These are phyloP conservation scores for Sakesphorus luctuosus DNA, from an alignment of 2,113 vertebrate species.

Conservation along the genomic window DNA sequence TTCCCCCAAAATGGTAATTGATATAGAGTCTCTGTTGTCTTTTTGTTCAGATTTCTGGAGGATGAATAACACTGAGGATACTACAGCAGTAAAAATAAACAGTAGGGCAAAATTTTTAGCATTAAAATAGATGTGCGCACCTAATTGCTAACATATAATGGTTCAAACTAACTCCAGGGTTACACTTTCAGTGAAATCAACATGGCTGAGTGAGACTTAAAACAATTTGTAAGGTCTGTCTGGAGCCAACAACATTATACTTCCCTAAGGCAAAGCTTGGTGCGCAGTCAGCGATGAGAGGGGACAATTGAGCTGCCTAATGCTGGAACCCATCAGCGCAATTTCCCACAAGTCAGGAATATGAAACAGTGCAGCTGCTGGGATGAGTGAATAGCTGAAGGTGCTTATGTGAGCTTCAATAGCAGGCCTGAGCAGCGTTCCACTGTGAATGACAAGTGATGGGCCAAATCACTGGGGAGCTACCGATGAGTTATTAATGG, in stretches of 20 bases:
- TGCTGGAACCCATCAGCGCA: background rate
- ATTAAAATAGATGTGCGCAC: background rate
- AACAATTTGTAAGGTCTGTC: background rate
- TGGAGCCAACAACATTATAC: background rate
- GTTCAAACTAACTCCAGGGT: background rate
- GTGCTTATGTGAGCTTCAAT: constrained; percentile 63
- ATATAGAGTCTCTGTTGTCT: background rate
- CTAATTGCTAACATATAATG: background rate
- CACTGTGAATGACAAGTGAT: constrained; percentile 81
- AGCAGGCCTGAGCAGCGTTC: constrained; percentile 68
- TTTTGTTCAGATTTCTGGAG: background rate
- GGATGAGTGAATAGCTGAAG: constrained; percentile 68
- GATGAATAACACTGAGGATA: background rate
- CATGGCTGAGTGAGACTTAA: background rate
- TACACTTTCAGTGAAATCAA: background rate
- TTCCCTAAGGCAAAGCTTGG: background rate
- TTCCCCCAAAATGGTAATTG: background rate
- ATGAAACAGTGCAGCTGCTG: constrained; percentile 50
- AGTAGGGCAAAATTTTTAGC: background rate
- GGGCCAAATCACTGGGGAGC: constrained; percentile 79
- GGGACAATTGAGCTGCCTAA: background rate
- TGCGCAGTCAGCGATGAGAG: background rate
- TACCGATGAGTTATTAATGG: constrained; percentile 84
- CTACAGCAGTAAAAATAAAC: background rate
- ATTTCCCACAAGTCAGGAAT: background rate